Evolutionary conservation across 2,888 invertebrate species (phyloP).

Genomic region (Ptycholaimellus sp.): DNA sequence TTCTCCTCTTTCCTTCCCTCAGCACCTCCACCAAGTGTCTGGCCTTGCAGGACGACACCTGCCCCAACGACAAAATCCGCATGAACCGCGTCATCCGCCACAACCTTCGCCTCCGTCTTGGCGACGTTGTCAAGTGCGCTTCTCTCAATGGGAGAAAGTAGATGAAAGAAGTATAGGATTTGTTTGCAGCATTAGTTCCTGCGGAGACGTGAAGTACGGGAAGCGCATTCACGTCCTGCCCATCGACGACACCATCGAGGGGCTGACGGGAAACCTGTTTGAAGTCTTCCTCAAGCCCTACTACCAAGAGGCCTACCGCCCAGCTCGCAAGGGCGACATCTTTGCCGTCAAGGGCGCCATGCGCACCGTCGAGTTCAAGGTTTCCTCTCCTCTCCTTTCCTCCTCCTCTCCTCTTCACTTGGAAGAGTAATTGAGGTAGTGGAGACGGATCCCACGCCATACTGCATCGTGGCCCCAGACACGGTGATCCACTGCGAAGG

Average conservation of each 20-base stretch:
- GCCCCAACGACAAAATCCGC: slow-evolving; percentile 85
- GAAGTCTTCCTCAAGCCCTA: slow-evolving; percentile 90
- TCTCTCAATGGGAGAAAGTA: too few relatives aligned
- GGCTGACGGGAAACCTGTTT: slow-evolving; percentile 50
- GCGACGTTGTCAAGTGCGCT: slow-evolving; percentile 78
- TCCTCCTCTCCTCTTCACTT: not conserved
- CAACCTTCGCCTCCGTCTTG: slow-evolving; percentile 76
- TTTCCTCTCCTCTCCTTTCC: too few relatives aligned
- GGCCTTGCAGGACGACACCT: slow-evolving; percentile 77
- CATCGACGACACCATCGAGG: slow-evolving; percentile 94
- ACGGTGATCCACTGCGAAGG: slow-evolving; percentile 98
- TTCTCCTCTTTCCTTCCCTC: too few relatives aligned
- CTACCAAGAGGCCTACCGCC: slow-evolving; percentile 93
- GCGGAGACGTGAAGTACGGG: slow-evolving; percentile 90
- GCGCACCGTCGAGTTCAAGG: slow-evolving; percentile 97
- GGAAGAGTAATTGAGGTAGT: slow-evolving; percentile 36
- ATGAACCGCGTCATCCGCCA: slow-evolving; percentile 83
- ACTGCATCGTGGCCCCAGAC: slow-evolving; percentile 95
- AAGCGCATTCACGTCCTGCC: slow-evolving; percentile 90
- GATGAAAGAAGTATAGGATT: too few relatives aligned
- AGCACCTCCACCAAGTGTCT: too few relatives aligned
- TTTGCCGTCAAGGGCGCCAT: slow-evolving; percentile 93
- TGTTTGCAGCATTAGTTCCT: slow-evolving; percentile 63
- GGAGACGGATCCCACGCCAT: slow-evolving; percentile 88
- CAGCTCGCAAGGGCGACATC: slow-evolving; percentile 78